Conservation (phyloP, 2,888 invertebrate genomes). For the Unio pictorum region DNA sequence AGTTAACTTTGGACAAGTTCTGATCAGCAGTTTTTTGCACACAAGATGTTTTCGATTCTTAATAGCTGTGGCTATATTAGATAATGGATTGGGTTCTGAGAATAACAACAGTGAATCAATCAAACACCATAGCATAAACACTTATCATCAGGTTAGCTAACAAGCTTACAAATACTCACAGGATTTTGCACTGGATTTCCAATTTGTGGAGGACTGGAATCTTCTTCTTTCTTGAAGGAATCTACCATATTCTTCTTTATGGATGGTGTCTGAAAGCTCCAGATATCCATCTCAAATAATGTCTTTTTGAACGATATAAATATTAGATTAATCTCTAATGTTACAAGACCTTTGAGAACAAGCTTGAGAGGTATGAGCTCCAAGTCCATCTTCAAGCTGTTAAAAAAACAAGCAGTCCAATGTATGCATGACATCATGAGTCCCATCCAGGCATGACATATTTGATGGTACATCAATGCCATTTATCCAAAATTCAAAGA, state of each 20-base stretch:
- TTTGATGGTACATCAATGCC: too few species aligned
- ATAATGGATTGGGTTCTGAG: too few species aligned
- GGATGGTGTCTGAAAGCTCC: constrained; percentile 13
- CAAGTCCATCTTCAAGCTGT: constrained; percentile 16
- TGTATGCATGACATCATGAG: constrained; percentile 14
- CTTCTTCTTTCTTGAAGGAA: constrained; percentile 34
- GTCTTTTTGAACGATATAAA: constrained; percentile 10
- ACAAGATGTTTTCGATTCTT: too few species aligned
- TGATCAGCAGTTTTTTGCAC: too few species aligned
- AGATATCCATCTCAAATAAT: constrained; percentile 13
- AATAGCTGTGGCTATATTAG: too few species aligned
- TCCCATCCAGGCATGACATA: background rate
- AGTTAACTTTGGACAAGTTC: too few species aligned
- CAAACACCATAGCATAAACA: too few species aligned
- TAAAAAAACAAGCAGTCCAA: background rate
- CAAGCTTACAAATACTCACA: constrained; percentile 6
- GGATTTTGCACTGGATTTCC: constrained; percentile 6
- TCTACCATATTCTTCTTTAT: constrained; percentile 34
- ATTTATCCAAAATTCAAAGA: too few species aligned
- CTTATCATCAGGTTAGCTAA: too few species aligned
- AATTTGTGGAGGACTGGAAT: constrained; percentile 33
- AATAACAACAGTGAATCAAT: too few species aligned
- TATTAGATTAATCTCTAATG: constrained; percentile 10
- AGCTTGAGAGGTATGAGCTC: constrained; percentile 15
- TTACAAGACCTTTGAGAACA: constrained; percentile 14